Evolutionary conservation across 1,140 invertebrate genomes (phyloP), one percentile per base, ranked within the genome.

Genomic region (Drosophila sturtevanti): DNA sequence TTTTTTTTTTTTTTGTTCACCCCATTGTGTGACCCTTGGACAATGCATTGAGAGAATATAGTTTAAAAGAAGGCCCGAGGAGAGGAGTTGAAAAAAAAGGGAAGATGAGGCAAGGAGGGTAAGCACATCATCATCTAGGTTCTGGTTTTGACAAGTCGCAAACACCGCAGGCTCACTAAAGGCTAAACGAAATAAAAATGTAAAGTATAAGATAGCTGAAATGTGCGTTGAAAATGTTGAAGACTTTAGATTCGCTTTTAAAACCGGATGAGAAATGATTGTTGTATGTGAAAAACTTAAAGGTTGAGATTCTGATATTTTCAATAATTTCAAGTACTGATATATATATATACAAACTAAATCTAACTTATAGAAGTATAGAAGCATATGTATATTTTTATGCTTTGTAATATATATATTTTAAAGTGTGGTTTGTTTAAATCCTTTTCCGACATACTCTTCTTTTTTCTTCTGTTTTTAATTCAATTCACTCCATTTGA

Each of bases 81-180:
- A 6, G 27, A 6, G 27, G 3, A 31, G 44, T 61, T 41, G 35
- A 63, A 41, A 66, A 27, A 21, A 58, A 62, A 59, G 56, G 22
- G 59, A 59, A 34, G 66, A 58, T 66, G 38, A 21, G 12, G 37
- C 41, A 48, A 51, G 34, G 58, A 38, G 27, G 16, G 59, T 24
- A 27, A 27, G 60, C 35, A 54, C 73, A 68, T 71, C 66, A 80
- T 81, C 35, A 24, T 68, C 22, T 14, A 38, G 63, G 24, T 71
- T 48, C 64, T 77, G 73, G 34, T 76, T 76, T 64, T 79, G 76
- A 79, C 76, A 76, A 76, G 63, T 60, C 72, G 59, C 55, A 78
- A 76, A 78, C 63, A 68, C 77, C 72, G 65, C 68, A 79, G 73
- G 68, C 73, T 51, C 27, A 24, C 34, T 14, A 34, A 72, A 72